Conservation (phyloP, 2,797 vertebrate genomes). For the Limnodromus scolopaceus region DNA sequence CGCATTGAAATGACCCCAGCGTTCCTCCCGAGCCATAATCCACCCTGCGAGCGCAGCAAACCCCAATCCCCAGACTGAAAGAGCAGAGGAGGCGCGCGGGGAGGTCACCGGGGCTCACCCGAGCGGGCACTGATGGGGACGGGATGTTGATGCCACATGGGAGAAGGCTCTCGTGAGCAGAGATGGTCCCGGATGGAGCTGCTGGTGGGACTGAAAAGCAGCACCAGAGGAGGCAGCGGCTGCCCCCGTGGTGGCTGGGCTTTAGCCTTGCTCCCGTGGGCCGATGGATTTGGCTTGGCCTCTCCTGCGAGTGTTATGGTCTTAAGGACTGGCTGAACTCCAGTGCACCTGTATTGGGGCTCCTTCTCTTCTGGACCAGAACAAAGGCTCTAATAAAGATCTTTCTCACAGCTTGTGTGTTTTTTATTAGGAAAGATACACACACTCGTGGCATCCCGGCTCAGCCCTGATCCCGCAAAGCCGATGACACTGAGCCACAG, state of each 20-base stretch:
- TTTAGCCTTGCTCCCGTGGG: not conserved
- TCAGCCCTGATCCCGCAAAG: not conserved
- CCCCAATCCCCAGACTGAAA: conserved; percentile 9
- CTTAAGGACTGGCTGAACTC: not conserved
- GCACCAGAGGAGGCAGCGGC: not conserved
- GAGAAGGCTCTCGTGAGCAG: not conserved
- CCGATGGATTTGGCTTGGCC: not conserved
- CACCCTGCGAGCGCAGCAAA: not conserved
- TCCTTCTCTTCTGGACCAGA: not conserved
- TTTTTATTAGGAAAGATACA: not conserved
- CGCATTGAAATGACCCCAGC: conserved; percentile 46
- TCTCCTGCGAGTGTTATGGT: not conserved
- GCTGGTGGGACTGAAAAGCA: not conserved
- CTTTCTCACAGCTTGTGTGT: not conserved
- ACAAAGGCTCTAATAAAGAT: not conserved
- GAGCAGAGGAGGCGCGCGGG: not conserved
- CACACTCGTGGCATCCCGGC: accelerated
- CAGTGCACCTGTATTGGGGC: conserved; percentile 32
- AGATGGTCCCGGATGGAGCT: not conserved
- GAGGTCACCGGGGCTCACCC: accelerated
- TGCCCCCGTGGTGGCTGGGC: not conserved
- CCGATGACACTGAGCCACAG: not conserved
- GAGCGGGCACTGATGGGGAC: not conserved
- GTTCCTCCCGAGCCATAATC: conserved; percentile 23
- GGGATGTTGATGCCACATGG: not conserved